Percentiles rank a stretch among this genome's conserved stretches.
Evolutionary conservation across 2,888 invertebrate species (phyloP).

Genomic region (Andrena praecox): DNA sequence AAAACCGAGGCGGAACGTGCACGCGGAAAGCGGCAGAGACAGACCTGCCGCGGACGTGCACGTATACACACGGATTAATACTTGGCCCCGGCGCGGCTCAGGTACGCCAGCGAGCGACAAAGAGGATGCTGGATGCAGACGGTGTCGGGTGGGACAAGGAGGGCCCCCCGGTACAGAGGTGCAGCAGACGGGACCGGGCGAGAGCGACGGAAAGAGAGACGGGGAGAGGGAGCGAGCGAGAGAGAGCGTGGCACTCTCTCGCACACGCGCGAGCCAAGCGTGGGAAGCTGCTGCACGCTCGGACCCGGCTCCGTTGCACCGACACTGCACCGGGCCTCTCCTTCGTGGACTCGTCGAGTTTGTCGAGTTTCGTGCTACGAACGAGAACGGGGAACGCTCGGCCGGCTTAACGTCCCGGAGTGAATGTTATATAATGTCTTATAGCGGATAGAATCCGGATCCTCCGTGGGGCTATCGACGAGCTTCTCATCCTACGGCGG

Average conservation of each 20-base stretch:
- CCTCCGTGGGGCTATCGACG: neutral
- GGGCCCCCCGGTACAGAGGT: slow-evolving; percentile 3
- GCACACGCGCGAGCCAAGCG: slow-evolving; percentile 68
- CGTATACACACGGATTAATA: slow-evolving; percentile 64
- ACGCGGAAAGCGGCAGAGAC: slow-evolving; percentile 52
- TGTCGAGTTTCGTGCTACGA: slow-evolving; percentile 62
- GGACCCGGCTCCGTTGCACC: slow-evolving; percentile 65
- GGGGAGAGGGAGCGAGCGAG: slow-evolving; percentile 4
- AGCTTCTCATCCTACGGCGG: neutral
- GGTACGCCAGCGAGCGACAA: slow-evolving; percentile 64
- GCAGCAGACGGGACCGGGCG: slow-evolving; percentile 35
- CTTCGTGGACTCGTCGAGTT: slow-evolving; percentile 61
- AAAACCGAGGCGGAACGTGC: slow-evolving; percentile 14
- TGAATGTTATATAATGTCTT: slow-evolving; percentile 33
- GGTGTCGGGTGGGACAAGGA: slow-evolving; percentile 32
- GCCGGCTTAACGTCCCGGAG: slow-evolving; percentile 17
- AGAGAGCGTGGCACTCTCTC: slow-evolving; percentile 38
- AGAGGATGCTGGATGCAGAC: slow-evolving; percentile 61
- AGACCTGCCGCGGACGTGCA: slow-evolving; percentile 2
- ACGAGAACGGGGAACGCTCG: slow-evolving; percentile 56
- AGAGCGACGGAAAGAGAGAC: slow-evolving; percentile 31
- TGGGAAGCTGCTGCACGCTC: slow-evolving; percentile 76
- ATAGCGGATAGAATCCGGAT: neutral
- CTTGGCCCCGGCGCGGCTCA: slow-evolving; percentile 56
- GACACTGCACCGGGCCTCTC: slow-evolving; percentile 69